Evolutionary conservation across 64 coral and sea anemone species (phyloP).

Genomic region (Orbicella faveolata): DNA sequence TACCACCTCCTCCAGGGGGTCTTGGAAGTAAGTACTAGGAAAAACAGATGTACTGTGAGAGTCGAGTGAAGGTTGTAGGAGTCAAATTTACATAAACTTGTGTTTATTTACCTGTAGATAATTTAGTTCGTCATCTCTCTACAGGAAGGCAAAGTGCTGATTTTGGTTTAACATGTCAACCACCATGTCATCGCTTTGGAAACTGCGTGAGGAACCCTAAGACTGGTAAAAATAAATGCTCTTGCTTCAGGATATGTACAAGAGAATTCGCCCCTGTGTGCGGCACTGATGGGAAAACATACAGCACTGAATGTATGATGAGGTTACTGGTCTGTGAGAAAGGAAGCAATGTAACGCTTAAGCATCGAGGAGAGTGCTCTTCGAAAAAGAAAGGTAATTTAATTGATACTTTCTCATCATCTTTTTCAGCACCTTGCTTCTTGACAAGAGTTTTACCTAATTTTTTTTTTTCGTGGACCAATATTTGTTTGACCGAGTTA

Average conservation of each 20-base stretch:
- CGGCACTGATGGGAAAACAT: conserved; percentile 42
- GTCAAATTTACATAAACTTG: no score
- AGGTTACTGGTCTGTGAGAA: conserved; percentile 7
- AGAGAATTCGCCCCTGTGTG: conserved; percentile 18
- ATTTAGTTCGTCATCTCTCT: background rate
- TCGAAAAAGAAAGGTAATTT: background rate
- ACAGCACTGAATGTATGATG: conserved; percentile 34
- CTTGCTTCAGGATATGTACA: conserved; percentile 3
- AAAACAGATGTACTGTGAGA: no score
- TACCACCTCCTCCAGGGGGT: background rate
- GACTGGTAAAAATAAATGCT: background rate
- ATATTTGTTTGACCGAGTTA: no score
- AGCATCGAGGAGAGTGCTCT: conserved; percentile 21
- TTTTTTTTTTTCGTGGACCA: no score
- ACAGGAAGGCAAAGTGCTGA: background rate
- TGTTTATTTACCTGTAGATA: no score
- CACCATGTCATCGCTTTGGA: conserved; percentile 23
- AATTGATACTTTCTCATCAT: background rate
- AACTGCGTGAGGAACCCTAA: background rate
- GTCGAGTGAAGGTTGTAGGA: no score
- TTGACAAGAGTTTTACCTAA: no score
- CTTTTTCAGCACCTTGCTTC: no score
- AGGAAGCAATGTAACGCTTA: background rate
- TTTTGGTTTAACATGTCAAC: background rate
- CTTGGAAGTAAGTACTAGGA: background rate